Conservation (phyloP, 2,113 vertebrate genomes). For the Platysternon megacephalum region DNA sequence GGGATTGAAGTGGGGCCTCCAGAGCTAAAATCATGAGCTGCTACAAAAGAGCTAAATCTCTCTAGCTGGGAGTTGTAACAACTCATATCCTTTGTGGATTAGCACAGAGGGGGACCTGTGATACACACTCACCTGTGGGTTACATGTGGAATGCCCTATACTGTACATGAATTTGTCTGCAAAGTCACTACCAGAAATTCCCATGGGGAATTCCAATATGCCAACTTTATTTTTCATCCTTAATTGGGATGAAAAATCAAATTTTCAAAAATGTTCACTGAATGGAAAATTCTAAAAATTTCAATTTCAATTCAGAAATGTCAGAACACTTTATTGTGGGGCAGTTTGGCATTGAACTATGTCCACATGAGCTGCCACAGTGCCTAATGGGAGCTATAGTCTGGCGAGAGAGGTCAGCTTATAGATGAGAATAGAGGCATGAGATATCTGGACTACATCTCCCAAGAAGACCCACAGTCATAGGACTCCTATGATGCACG, state of each 20-base stretch:
- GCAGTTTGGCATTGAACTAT: neutral
- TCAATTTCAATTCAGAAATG: neutral
- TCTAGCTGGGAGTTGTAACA: neutral
- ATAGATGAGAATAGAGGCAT: fast-evolving
- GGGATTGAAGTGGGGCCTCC: neutral
- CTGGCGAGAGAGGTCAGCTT: neutral
- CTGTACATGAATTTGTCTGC: neutral
- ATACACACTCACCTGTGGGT: neutral
- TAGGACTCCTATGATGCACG: neutral
- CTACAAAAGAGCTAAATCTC: neutral
- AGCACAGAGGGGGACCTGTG: neutral
- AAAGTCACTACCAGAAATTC: neutral
- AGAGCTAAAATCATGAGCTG: neutral
- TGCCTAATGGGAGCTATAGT: fast-evolving
- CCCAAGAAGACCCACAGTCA: neutral
- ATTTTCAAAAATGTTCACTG: neutral
- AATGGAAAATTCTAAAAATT: neutral
- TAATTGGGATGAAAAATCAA: neutral
- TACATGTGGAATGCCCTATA: neutral
- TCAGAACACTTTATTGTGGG: neutral
- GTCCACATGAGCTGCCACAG: fast-evolving
- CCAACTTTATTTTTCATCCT: neutral
- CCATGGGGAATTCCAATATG: neutral
- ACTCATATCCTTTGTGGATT: neutral
- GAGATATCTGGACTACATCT: neutral